phyloP scores from a whole-genome alignment of 2,113 vertebrate genomes.

The Hemichromis elongatus region DNA sequence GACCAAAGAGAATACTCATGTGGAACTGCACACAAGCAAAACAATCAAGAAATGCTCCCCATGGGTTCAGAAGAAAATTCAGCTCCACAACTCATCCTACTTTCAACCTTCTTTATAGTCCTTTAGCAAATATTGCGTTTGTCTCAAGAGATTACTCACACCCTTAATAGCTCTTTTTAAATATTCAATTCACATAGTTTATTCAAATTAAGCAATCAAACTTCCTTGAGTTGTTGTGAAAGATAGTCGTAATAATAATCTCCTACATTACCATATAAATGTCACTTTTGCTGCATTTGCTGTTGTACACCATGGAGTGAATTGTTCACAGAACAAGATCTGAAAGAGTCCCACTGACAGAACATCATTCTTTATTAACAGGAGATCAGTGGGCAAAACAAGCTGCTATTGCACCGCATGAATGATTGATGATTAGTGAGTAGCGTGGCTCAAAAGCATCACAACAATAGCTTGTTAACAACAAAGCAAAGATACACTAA shows the following conservation, averaged over 20 bases:
- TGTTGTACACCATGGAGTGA: neutral
- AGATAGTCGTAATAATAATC: conserved; percentile 30
- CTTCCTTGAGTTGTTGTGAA: conserved; percentile 8
- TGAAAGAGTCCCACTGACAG: neutral
- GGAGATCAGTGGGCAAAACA: neutral
- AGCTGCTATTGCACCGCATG: neutral
- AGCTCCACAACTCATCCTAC: neutral
- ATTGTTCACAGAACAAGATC: neutral
- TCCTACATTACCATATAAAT: conserved; percentile 44
- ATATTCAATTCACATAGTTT: conserved; percentile 8
- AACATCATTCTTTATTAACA: neutral
- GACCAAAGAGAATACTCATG: conserved; percentile 47
- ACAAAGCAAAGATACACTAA: neutral
- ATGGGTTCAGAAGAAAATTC: neutral
- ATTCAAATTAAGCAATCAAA: conserved; percentile 56
- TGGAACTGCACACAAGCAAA: conserved; percentile 14
- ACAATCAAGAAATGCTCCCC: conserved; percentile 13
- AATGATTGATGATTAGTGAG: neutral
- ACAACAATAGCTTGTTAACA: neutral
- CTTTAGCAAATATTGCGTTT: conserved; percentile 10
- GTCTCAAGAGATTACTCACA: conserved; percentile 9
- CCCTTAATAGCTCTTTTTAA: neutral
- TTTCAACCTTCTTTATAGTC: neutral
- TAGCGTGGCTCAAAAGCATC: neutral
- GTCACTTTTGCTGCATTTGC: neutral